Evolutionary conservation across 2,888 invertebrate species (phyloP).

Genomic region (Ethmia dodecea): DNA sequence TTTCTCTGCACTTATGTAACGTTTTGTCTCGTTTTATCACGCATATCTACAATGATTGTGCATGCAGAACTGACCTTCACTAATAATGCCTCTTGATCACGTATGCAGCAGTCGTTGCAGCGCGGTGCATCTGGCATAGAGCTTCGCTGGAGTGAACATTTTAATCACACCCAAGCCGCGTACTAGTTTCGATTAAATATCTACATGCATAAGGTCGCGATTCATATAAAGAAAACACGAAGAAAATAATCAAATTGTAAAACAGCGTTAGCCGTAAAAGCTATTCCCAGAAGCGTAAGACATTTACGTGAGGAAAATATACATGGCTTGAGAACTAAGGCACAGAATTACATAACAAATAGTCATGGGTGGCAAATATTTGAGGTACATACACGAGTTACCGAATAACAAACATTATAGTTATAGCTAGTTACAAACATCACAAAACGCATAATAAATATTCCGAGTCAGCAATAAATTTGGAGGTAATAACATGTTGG

Average conservation of each 20-base stretch:
- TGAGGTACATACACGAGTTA: too few relatives aligned
- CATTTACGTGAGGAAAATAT: constrained; percentile 37
- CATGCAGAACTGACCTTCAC: constrained; percentile 57
- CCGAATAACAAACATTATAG: too few relatives aligned
- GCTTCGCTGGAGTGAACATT: too few relatives aligned
- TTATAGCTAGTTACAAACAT: too few relatives aligned
- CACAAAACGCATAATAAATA: too few relatives aligned
- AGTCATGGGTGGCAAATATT: too few relatives aligned
- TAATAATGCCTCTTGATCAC: constrained; percentile 48
- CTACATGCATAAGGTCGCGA: constrained; percentile 31
- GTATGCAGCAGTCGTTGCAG: constrained; percentile 30
- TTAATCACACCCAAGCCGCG: not conserved
- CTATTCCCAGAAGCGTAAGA: constrained; percentile 53
- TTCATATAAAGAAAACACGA: constrained; percentile 37
- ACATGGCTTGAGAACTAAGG: too few relatives aligned
- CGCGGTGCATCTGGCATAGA: constrained; percentile 45
- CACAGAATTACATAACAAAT: too few relatives aligned
- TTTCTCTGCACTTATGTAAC: constrained; percentile 27
- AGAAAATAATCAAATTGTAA: constrained; percentile 49
- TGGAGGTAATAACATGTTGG: too few relatives aligned
- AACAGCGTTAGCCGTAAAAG: constrained; percentile 58
- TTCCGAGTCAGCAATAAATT: too few relatives aligned
- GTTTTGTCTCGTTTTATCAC: constrained; percentile 32
- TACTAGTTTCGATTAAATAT: constrained; percentile 17
- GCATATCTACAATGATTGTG: constrained; percentile 37